Evolutionary conservation across 2,888 invertebrate species (phyloP).

Genomic region (Phengaris alcon): DNA sequence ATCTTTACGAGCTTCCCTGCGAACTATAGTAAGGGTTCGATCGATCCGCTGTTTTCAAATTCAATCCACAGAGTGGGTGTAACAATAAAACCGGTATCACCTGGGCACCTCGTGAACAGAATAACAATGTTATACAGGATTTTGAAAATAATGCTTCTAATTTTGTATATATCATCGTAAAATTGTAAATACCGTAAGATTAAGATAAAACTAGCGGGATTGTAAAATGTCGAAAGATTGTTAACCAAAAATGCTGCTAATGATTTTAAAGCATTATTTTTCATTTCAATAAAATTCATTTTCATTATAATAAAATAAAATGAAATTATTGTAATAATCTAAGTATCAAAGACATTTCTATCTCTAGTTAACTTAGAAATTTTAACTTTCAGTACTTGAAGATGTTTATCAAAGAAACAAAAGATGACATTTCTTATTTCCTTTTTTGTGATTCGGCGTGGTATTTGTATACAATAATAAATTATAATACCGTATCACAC

Average conservation of each 20-base stretch:
- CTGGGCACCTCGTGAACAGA: constrained; percentile 63
- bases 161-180: not conserved
- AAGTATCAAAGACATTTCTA: no score
- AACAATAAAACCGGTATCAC: constrained; percentile 75
- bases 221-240: no score
- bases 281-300: no score
- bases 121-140: constrained; percentile 42
- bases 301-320: no score
- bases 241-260: no score
- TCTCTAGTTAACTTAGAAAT: no score
- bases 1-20: constrained; percentile 1
- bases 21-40: constrained; percentile 54
- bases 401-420: not conserved
- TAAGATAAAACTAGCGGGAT: no score
- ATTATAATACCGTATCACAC: not conserved
- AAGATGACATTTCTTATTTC: not conserved
- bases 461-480: not conserved
- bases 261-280: no score
- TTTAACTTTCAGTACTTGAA: no score
- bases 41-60: constrained; percentile 66
- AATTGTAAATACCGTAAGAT: no score
- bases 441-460: not conserved
- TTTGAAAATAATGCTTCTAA: not conserved
- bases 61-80: constrained; percentile 76
- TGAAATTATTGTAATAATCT: no score